Evolutionary conservation across 1,140 invertebrate genomes (phyloP).

Genomic region (Drosophila setifemur): DNA sequence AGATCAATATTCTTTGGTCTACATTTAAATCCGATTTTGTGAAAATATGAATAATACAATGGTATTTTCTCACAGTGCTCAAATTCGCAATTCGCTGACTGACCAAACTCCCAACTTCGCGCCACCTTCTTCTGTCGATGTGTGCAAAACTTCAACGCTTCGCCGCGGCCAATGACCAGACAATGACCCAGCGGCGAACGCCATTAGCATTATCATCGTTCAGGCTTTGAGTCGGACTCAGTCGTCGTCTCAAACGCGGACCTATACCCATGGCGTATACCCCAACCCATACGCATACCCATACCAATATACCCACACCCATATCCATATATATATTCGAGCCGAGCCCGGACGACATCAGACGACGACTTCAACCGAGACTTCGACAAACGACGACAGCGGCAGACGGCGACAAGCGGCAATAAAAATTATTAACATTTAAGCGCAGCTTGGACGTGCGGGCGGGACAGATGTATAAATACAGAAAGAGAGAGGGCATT

Average conservation of each 20-base stretch:
- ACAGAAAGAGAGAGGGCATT: not conserved
- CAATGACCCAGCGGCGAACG: constrained; percentile 76
- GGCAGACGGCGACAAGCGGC: constrained; percentile 53
- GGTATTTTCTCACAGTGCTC: constrained; percentile 4
- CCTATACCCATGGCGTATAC: constrained; percentile 12
- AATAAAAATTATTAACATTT: constrained; percentile 81
- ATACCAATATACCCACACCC: constrained; percentile 14
- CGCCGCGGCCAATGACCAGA: constrained; percentile 78
- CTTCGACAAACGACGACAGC: constrained; percentile 24
- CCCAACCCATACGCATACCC: constrained; percentile 10
- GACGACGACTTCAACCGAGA: constrained; percentile 19
- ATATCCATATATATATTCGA: constrained; percentile 23
- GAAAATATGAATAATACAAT: no score
- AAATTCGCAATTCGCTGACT: constrained; percentile 28
- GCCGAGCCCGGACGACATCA: constrained; percentile 22
- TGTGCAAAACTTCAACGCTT: constrained; percentile 68
- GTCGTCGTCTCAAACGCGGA: constrained; percentile 11
- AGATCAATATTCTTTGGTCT: no score
- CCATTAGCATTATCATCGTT: constrained; percentile 77
- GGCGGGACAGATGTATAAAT: constrained; percentile 38
- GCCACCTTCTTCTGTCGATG: constrained; percentile 57
- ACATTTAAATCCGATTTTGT: no score
- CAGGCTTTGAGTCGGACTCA: constrained; percentile 30
- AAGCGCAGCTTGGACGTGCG: constrained; percentile 55
- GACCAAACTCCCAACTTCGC: constrained; percentile 19